Evolutionary conservation across 1,140 invertebrate genomes (phyloP), one percentile per base, ranked within the genome.

Genomic region (Fopius arisanus): DNA sequence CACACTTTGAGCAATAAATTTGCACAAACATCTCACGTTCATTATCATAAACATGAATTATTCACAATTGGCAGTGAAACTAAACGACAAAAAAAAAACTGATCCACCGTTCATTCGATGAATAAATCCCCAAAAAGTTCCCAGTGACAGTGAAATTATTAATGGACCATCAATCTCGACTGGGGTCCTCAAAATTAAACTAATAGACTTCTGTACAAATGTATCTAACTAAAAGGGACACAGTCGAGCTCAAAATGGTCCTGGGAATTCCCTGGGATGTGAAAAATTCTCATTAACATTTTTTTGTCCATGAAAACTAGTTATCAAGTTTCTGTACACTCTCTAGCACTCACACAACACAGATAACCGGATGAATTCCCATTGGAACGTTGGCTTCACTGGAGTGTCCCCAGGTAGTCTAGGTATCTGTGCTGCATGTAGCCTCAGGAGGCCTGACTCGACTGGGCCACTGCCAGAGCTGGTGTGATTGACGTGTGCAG

Each of bases 401-500:
- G 82, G 3, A 86, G 66, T 59, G 85, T 86, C 73, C 79, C 81
- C 31, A 85, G 67, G 41, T 84, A 87, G 73, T 88, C 85, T 75
- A 86, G 72, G 74, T 88, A 86, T 84, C 82, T 83, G 82, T 87
- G 84, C 73, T 87, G 83, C 67, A 84, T 84, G 77, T 86, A 85
- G 78, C 83, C 87, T 88, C 87, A 88, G 80, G 87, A 87, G 78
- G 82, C 78, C 70, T 85, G 83, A 59, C 75, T 83, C 67, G 77
- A 78, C 43, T 79, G 80, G 28, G 76, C 75, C 6, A 76, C 37
- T 7, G 73, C 10, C 28, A 79, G 37, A 2, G 67, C 75, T n/a
- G 78, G 70, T 28, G 78, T 75, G 72, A 86, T 74, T 26, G 90
- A 87, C 79, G 90, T 90, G 83, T 95, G 92, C 59, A 97, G 87